Base-by-base conservation (phyloP, 1,140 invertebrate genomes). In the Philotrypesis tridentata region DNA sequence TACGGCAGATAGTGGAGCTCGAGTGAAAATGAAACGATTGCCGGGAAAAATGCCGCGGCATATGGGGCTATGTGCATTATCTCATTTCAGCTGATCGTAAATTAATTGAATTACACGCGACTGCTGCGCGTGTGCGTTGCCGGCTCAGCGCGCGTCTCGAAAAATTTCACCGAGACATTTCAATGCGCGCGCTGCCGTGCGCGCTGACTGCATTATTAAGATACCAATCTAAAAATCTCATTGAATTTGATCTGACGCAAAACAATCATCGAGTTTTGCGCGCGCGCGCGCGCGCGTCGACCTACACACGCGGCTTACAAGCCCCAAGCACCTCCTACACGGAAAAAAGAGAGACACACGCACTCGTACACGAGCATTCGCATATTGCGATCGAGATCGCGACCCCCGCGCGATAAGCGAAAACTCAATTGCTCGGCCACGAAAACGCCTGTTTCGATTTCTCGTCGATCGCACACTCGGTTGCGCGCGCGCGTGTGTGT, bases 401-500 rank as follows among this genome's bases (percentile, higher is more conserved):
- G 9, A 43, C 71, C 61, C 11, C 25, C 11, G 21, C 23, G 29
- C 60, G 61, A 73, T 71, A 37, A 60, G 27, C 55, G 43, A 60
- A 79, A 60, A 79, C 77, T 79, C 55, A 79, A 79, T 79, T 43
- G 40, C 27, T 8, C 29, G 61, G 23, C 37, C 21, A 4, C 67
- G 31, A 43, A 72, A 72, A 72, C 55, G 33, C n/a, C 67, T 31
- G 77, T 79, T 72, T 43, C 31, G 55, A 68, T 79, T 71, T 61
- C 23, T 72, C 48, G 29, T 55, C 67, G 67, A 71, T 37, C 5
- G 31, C 14, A 27, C 37, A 2, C 21, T 23, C 23, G 63, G 61
- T 29, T 12, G 1, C 1, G 3, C 21, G 23, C 14, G 11, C 2
- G 31, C 23, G 60, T 23, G 0, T 25, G 43, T 9, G 73, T 14